phyloP scores from a whole-genome alignment of 2,888 invertebrate genomes.

The Hydriomena furcata region DNA sequence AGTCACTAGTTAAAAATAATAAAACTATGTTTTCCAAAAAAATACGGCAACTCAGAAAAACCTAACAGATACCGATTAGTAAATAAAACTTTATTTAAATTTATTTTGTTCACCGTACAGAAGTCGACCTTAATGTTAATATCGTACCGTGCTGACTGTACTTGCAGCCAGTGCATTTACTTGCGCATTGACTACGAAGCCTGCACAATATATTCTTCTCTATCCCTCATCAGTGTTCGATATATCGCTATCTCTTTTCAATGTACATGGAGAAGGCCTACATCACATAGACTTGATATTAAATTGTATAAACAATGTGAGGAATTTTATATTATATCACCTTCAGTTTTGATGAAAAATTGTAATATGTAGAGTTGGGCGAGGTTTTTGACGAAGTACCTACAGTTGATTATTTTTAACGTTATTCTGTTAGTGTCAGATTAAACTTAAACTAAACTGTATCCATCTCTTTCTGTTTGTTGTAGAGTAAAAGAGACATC shows the following conservation, averaged over 20 bases:
- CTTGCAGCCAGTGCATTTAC: constrained; percentile 63
- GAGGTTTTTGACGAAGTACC: no score
- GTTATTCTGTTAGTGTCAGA: not conserved
- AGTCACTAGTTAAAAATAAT: no score
- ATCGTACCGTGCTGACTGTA: constrained; percentile 50
- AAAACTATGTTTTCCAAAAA: no score
- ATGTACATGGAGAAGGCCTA: constrained; percentile 34
- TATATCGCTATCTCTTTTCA: constrained; percentile 43
- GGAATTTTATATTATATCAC: constrained; percentile 12
- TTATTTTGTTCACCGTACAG: constrained; percentile 38
- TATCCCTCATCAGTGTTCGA: constrained; percentile 38
- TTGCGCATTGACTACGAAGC: constrained; percentile 61
- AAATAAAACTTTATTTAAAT: not conserved
- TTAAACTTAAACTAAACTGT: no score
- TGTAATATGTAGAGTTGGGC: not conserved
- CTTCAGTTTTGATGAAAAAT: constrained; percentile 3
- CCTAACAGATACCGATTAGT: no score
- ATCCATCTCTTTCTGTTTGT: no score
- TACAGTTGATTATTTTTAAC: not conserved
- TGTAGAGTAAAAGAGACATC: no score
- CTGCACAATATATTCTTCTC: constrained; percentile 46
- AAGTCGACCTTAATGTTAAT: constrained; percentile 34
- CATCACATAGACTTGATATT: constrained; percentile 33
- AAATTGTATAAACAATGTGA: constrained; percentile 32
- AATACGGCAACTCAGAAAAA: no score